phyloP scores from a whole-genome alignment of 2,888 invertebrate species.

The Microchrysa polita region DNA sequence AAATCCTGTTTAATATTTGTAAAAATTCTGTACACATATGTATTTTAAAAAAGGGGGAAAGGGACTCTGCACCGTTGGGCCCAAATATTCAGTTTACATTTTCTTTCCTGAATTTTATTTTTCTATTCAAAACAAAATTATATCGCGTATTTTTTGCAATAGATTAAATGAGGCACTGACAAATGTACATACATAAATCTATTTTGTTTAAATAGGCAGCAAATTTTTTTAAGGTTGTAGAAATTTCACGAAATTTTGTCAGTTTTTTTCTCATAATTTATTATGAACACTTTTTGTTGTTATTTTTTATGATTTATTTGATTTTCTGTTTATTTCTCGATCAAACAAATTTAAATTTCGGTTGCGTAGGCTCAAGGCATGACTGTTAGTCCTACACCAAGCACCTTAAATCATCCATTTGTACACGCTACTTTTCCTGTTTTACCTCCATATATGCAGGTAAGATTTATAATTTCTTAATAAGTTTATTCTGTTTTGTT shows the following conservation, averaged over 20 bases:
- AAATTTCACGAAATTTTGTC: too few relatives aligned
- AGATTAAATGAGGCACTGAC: too few relatives aligned
- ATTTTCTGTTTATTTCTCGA: constrained; percentile 51
- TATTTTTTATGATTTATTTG: constrained; percentile 52
- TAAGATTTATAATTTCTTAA: constrained; percentile 56
- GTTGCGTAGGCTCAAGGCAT: constrained; percentile 65
- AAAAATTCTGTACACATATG: too few relatives aligned
- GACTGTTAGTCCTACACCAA: constrained; percentile 66
- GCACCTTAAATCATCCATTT: constrained; percentile 66
- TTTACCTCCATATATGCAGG: constrained; percentile 66
- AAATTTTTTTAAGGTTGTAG: too few relatives aligned
- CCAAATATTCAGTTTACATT: not conserved
- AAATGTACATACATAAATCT: too few relatives aligned
- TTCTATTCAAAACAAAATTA: too few relatives aligned
- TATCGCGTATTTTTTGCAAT: too few relatives aligned
- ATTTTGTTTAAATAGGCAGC: too few relatives aligned
- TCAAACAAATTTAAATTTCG: constrained; percentile 63
- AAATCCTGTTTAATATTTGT: too few relatives aligned
- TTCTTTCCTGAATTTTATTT: too few relatives aligned
- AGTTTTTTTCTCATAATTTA: constrained; percentile 25
- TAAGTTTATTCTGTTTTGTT: constrained; percentile 46
- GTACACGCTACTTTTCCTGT: constrained; percentile 66
- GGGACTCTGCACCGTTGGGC: not conserved
- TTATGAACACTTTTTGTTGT: constrained; percentile 48
- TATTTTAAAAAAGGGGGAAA: too few relatives aligned